Evolutionary conservation across 2,113 vertebrate genomes (phyloP), one percentile per base, ranked within the genome.

Genomic region (Nibea coibor): DNA sequence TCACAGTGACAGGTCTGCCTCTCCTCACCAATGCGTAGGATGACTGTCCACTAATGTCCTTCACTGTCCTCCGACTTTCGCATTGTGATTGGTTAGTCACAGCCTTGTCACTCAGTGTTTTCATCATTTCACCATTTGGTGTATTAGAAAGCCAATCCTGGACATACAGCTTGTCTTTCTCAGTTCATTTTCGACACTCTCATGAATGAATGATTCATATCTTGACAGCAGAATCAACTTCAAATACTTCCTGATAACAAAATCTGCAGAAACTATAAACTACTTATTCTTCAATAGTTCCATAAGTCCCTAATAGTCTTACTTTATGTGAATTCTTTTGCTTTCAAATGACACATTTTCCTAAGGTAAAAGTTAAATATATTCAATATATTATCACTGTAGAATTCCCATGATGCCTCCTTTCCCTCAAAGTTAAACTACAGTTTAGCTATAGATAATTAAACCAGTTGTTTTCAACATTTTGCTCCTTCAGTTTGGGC

Each of bases 31-130:
- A 81, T 1, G 82, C 65, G 75, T 71, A 79, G 83, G 85, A 88
- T 78, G 80, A 92, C 81, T 87, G 86, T 91, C 89, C 88, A 76
- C 84, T 89, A 83, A 85, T 88, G 92, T 92, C 90, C 88, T 83
- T 91, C 87, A 85, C 81, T 83, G 85, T 86, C 88, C 80, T 73
- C 71, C 17, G 26, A 64, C 76, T 69, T 73, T 72, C 47, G 1
- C 67, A 11, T 24, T 50, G 77, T 80, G 89, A 92, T 82, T 86
- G 83, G 82, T 90, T 91, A 89, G 90, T 94, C 93, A 92, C 86
- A 84, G 85, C 82, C 72, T 78, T 89, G 91, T 90, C 91, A 54
- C 82, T 88, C 72, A 65, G 63, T 42, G 85, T 94, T 87, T 83
- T 81, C 85, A 76, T 93, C 92, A 89, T 75, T 63, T 78, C 81